Base-by-base conservation (phyloP, 2,888 invertebrate genomes). In the Lasioglossum calceatum region DNA sequence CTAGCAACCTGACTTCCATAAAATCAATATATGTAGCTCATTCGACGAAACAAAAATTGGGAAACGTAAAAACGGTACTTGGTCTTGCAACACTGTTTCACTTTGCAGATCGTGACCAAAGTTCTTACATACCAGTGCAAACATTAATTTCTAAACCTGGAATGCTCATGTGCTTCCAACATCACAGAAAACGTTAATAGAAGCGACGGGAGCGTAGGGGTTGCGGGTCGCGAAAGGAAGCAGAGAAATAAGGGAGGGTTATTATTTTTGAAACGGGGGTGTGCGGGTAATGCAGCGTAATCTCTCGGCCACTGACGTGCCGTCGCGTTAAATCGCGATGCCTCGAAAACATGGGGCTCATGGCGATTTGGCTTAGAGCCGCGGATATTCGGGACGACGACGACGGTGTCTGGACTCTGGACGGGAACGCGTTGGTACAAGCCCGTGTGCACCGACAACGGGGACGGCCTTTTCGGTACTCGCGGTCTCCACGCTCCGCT, bases 381-480 rank as follows among this genome's bases (percentile, higher is more conserved):
- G 36, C 67, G 36, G 10, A 74, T 36, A 74, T 73, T 64, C 47
- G 82, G 74, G 7, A 78, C 36, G 64, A 83, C 42, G 42, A 42
- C 27, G 50, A 67, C 67, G 19, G 67, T 36, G 67, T 67, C 67
- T 36, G 42, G 4, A 4, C 70, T 67, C 67, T 36, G 42, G 4
- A 4, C 70, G 64, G 64, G 54, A 7, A 42, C 19, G 36, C 19
- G 54, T 14, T 23, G 44, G 16, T 23, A 54, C 44, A 36, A 42
- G 32, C 16, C 39, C 79, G 74, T 64, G 85, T 71, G 32, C 54
- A 74, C 76, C 72, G 64, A 75, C 71, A 44, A 79, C 76, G 72
- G 84, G 75, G 75, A 47, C 85, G 76, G 84, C 76, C 85, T 84
- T 87, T 81, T 84, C 36, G 79, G 67, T 82, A 36, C 79, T 79